These are phyloP conservation scores for Drosophila cardini DNA, from an alignment of 1,140 invertebrate genomes.

Conservation along the genomic window DNA sequence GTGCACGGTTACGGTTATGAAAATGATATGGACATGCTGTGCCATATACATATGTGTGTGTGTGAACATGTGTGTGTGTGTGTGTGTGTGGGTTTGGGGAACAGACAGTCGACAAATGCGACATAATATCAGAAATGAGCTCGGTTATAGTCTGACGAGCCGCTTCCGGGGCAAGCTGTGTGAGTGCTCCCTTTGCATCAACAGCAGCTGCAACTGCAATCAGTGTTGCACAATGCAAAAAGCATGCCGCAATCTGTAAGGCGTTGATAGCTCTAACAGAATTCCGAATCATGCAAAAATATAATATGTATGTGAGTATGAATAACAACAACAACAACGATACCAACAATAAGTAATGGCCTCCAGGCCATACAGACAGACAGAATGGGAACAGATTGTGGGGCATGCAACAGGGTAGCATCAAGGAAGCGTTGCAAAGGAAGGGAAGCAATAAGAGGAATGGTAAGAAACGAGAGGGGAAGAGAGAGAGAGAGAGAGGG, in stretches of 20 bases:
- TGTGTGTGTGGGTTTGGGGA: not conserved
- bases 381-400: conserved; percentile 43
- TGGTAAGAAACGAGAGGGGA: no score
- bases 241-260: conserved; percentile 39
- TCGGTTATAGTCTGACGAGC: conserved; percentile 24
- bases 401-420: conserved; percentile 23
- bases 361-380: conserved; percentile 7
- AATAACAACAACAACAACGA: not conserved
- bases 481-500: not conserved
- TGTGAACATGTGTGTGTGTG: conserved; percentile 3
- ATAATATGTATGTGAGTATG: no score
- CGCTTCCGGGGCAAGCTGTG: conserved; percentile 34
- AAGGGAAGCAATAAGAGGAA: no score
- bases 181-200: conserved; percentile 11
- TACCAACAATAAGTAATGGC: conserved; percentile 5
- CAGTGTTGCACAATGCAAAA: conserved; percentile 39
- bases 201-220: conserved; percentile 30
- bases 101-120: conserved; percentile 35
- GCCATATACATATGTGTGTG: not conserved
- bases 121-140: conserved; percentile 44
- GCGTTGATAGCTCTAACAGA: conserved; percentile 37
- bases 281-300: conserved; percentile 10
- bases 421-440: no score
- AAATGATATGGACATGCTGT: conserved; percentile 5
- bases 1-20: conserved; percentile 25